phyloP scores from a whole-genome alignment of 2,888 invertebrate species.

The Leistus spinibarbis region DNA sequence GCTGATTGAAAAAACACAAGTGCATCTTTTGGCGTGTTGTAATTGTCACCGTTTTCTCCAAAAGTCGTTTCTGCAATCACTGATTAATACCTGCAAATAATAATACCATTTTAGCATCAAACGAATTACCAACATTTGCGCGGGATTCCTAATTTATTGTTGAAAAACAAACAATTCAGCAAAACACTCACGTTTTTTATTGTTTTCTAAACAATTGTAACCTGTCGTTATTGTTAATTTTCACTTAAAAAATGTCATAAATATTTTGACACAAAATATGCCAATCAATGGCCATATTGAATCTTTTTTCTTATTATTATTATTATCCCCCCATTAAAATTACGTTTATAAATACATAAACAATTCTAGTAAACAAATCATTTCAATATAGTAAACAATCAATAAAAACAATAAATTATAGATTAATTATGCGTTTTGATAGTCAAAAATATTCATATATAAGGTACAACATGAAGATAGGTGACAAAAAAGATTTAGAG shows the following conservation, averaged over 20 bases:
- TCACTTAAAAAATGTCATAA: constrained; percentile 24
- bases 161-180: not conserved
- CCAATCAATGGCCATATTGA: constrained; percentile 34
- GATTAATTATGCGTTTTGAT: not conserved
- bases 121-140: constrained; percentile 17
- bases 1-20: constrained; percentile 3
- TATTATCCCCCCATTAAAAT: constrained; percentile 30
- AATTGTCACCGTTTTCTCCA: not conserved
- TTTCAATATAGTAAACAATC: not conserved
- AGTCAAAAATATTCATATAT: not conserved
- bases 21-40: constrained; percentile 1
- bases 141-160: constrained; percentile 1
- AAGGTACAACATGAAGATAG: not conserved
- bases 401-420: not conserved
- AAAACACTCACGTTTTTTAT: constrained; percentile 17
- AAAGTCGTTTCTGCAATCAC: too few relatives aligned
- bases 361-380: not conserved
- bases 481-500: not conserved
- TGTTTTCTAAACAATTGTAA: not conserved
- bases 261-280: constrained; percentile 36
- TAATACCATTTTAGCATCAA: constrained; percentile 12
- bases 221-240: constrained; percentile 13
- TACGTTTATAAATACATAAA: not conserved
- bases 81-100: constrained; percentile 16
- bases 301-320: constrained; percentile 39